Evolutionary conservation across 2,113 vertebrate genomes (phyloP).

Genomic region (Rafetus swinhoei): DNA sequence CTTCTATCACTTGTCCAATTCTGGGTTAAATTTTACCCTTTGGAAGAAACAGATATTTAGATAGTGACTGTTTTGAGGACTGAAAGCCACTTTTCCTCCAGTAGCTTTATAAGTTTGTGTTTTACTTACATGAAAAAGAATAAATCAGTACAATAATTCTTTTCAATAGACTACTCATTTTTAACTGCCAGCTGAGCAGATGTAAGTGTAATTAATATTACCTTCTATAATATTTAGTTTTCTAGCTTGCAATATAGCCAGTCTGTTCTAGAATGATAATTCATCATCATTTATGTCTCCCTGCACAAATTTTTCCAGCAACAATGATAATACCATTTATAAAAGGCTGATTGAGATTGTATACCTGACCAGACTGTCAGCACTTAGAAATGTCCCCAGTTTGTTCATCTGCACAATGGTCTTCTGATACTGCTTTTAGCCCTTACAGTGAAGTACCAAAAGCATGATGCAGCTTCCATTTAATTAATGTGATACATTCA

Average conservation of each 20-base stretch:
- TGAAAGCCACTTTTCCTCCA: not conserved
- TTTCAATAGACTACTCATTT: not conserved
- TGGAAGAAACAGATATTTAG: not conserved
- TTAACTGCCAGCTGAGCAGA: not conserved
- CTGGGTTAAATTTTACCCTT: not conserved
- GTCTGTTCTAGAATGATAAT: not conserved
- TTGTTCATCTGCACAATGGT: too few species aligned
- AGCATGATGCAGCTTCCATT: too few species aligned
- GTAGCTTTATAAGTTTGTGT: not conserved
- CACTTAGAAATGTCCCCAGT: too few species aligned
- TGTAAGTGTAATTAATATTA: not conserved
- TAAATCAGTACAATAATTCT: not conserved
- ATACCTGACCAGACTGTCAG: not conserved
- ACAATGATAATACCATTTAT: not conserved
- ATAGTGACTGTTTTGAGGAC: not conserved
- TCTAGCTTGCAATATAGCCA: not conserved
- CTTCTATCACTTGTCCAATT: not conserved
- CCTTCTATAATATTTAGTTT: not conserved
- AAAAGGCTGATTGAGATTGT: not conserved
- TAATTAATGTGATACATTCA: too few species aligned
- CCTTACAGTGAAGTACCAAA: too few species aligned
- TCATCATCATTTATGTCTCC: not conserved
- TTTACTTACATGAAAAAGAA: not conserved
- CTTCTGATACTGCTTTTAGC: too few species aligned
- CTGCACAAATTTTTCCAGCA: not conserved